Evolutionary conservation across 2,113 vertebrate species (phyloP).

Genomic region (Picathartes gymnocephalus): DNA sequence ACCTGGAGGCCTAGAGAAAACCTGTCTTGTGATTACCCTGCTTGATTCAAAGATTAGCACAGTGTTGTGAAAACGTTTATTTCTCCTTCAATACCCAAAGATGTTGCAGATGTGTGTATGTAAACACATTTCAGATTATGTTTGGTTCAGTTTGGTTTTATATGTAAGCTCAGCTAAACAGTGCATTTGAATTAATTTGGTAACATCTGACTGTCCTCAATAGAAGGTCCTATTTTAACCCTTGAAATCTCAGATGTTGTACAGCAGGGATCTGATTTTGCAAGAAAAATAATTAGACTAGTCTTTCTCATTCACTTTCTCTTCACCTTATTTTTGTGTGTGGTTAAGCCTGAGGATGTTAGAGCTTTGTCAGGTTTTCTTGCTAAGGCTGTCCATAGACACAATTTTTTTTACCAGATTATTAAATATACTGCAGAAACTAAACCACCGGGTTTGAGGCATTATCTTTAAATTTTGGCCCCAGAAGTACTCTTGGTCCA

Average conservation of each 20-base stretch:
- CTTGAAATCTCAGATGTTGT: neutral
- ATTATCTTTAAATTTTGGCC: neutral
- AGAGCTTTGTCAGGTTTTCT: neutral
- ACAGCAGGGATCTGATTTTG: neutral
- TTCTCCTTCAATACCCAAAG: neutral
- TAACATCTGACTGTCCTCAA: neutral
- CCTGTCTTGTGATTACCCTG: neutral
- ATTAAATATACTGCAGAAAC: neutral
- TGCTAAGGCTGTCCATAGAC: neutral
- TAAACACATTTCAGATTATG: neutral
- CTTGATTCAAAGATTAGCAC: neutral
- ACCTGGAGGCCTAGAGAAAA: neutral
- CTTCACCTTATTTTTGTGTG: neutral
- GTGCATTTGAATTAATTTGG: neutral
- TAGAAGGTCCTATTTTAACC: neutral
- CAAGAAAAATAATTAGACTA: neutral
- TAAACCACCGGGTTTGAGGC: rapidly evolving
- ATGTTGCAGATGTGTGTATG: neutral
- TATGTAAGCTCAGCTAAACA: neutral
- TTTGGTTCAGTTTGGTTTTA: neutral
- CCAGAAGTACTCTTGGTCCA: neutral
- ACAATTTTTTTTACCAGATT: neutral
- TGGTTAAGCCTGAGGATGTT: neutral
- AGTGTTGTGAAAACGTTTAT: neutral
- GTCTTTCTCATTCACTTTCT: neutral